phyloP scores from a whole-genome alignment of 2,797 vertebrate genomes.

The Heteromormyrus szaboi region DNA sequence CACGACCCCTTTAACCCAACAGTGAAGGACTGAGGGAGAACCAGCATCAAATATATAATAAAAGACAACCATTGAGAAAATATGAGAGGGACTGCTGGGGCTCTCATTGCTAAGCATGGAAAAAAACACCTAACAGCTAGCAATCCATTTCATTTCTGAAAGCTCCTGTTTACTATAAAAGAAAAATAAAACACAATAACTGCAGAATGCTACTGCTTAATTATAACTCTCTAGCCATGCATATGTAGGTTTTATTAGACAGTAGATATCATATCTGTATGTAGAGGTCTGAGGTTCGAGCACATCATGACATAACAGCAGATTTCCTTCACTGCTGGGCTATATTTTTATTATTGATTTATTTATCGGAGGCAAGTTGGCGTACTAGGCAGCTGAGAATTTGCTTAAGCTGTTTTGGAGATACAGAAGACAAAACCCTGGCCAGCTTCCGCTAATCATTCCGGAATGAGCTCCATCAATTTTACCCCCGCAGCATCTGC shows the following conservation, averaged over 20 bases:
- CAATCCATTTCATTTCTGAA: neutral
- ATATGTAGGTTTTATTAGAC: neutral
- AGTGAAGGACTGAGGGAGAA: neutral
- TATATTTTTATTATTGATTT: constrained; percentile 51
- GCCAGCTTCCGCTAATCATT: neutral
- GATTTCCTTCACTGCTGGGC: constrained; percentile 24
- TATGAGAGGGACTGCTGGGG: neutral
- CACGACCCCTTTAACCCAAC: neutral
- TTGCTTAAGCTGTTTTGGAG: constrained; percentile 6
- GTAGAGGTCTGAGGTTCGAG: neutral
- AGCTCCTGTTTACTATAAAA: neutral
- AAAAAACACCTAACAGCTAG: neutral
- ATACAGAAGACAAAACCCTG: neutral
- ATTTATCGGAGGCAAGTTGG: constrained; percentile 48
- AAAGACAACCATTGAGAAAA: neutral
- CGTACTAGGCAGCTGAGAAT: constrained; percentile 32
- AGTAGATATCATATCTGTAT: neutral
- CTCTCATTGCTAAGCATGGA: neutral
- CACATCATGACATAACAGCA: neutral
- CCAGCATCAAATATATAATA: neutral
- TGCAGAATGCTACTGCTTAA: neutral
- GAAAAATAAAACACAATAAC: neutral
- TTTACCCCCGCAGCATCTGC: neutral
- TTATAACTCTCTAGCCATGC: neutral
- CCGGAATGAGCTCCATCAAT: constrained; percentile 6